Evolutionary conservation across 92 coral and sea anemone genomes (phyloP).

Genomic region (Muricea muricata): DNA sequence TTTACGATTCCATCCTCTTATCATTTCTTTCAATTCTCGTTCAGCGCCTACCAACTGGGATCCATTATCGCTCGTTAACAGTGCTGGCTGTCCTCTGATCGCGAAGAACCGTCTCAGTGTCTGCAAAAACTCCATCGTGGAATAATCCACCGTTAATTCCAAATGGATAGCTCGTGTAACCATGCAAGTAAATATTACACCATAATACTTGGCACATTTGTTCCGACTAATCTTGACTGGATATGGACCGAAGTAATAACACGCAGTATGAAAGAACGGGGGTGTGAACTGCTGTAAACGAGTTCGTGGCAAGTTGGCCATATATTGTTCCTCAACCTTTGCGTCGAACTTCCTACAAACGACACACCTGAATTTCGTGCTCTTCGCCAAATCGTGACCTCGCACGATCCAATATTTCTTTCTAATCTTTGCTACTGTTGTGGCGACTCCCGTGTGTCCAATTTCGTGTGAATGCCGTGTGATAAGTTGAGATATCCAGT

Average conservation of each 20-base stretch:
- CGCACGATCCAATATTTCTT: neutral
- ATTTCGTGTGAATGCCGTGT: neutral
- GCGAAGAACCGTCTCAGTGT: neutral
- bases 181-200: neutral
- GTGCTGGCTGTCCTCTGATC: neutral
- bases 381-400: conserved; percentile 18
- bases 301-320: conserved; percentile 64
- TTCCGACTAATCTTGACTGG: neutral
- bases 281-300: conserved; percentile 61
- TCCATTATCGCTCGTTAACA: neutral
- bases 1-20: neutral
- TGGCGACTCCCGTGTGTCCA: neutral
- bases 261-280: conserved; percentile 59
- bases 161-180: neutral
- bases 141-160: neutral
- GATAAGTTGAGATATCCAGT: neutral
- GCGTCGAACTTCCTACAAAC: conserved; percentile 53
- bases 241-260: neutral
- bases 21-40: neutral
- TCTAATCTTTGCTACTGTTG: too few relatives aligned
- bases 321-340: conserved; percentile 56
- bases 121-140: neutral
- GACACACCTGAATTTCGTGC: conserved; percentile 53
- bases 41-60: neutral
- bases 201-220: neutral